Conservation (phyloP, 1,140 invertebrate species). For the Chelonus insularis region DNA sequence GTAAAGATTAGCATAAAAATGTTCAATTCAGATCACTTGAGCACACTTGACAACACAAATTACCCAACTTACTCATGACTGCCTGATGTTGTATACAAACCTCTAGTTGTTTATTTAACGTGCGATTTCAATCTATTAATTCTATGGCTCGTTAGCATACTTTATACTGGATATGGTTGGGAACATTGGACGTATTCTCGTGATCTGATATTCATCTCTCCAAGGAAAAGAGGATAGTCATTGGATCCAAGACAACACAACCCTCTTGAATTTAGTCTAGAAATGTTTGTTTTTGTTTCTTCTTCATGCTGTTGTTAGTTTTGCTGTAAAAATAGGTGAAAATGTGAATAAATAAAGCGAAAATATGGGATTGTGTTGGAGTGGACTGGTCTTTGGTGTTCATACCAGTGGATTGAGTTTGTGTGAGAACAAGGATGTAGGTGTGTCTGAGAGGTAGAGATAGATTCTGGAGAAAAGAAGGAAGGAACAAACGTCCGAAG, state of each 20-base stretch:
- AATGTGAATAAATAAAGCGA: background rate
- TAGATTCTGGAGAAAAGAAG: slow-evolving; percentile 11
- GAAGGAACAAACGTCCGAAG: slow-evolving; percentile 43
- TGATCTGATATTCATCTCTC: slow-evolving; percentile 13
- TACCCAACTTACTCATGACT: too few relatives aligned
- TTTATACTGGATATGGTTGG: slow-evolving; percentile 30
- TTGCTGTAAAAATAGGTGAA: background rate
- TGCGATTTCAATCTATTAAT: slow-evolving; percentile 45
- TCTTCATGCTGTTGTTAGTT: too few relatives aligned
- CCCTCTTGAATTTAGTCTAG: too few relatives aligned
- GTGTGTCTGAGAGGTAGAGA: slow-evolving; percentile 50
- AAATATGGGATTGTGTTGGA: background rate
- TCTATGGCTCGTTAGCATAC: slow-evolving; percentile 46
- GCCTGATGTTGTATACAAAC: slow-evolving; percentile 4
- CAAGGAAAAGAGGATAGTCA: background rate
- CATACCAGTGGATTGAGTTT: too few relatives aligned
- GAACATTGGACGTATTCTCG: slow-evolving; percentile 10
- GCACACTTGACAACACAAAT: too few relatives aligned
- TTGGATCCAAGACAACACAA: too few relatives aligned
- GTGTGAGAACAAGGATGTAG: slow-evolving; percentile 27
- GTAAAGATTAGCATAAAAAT: too few relatives aligned
- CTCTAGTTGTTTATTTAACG: slow-evolving; percentile 31
- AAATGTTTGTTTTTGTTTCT: too few relatives aligned
- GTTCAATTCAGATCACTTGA: too few relatives aligned
- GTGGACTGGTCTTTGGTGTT: too few relatives aligned